Base-by-base conservation (phyloP, 2,113 vertebrate genomes). In the Pseudolaguvia tuberculata region DNA sequence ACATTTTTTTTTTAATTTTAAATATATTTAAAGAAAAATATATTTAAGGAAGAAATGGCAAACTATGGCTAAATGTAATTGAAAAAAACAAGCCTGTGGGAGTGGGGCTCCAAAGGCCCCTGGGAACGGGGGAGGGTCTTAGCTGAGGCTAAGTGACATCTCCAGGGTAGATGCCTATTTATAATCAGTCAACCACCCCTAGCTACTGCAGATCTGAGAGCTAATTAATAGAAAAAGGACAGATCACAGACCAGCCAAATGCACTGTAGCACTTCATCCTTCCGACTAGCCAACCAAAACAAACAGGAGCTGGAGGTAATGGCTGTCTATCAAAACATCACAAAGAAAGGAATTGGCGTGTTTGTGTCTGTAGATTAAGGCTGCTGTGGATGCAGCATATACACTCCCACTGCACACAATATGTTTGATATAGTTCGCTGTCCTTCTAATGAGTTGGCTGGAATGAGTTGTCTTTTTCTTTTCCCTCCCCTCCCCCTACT, bases 21-120 rank as follows among this genome's bases (percentile, higher is more conserved):
- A 96, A 96, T 94, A 35, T 4, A 35, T 94, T 92, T 92, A 95
- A 93, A 95, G 93, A 93, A 95, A 98, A 94, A 96, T 95, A 98
- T 97, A 96, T 98, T 97, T 97, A 96, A 84, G 92, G 91, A 93
- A 94, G 94, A 94, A 94, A 94, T 92, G 92, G 94, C 92, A 95
- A 98, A 97, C 93, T 96, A 94, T 94, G 93, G 93, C 93, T 96
- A 95, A 94, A 93, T 97, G 94, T 98, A 98, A 98, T 96, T 99
- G 96, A 98, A 98, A 94, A 98, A 97, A 98, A 98, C 80, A 85
- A 93, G 92, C 94, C 92, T 93, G 92, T 93, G 94, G 95, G 96
- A 98, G 93, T 91, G 90, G 50, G 93, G 91, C 89, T 89, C 73
- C 86, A 68, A 70, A 85, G 88, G 91, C 95, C 93, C 94, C 89